Evolutionary conservation across 2,113 vertebrate genomes (phyloP), one percentile per base, ranked within the genome.

Genomic region (Spilogale gracilis): DNA sequence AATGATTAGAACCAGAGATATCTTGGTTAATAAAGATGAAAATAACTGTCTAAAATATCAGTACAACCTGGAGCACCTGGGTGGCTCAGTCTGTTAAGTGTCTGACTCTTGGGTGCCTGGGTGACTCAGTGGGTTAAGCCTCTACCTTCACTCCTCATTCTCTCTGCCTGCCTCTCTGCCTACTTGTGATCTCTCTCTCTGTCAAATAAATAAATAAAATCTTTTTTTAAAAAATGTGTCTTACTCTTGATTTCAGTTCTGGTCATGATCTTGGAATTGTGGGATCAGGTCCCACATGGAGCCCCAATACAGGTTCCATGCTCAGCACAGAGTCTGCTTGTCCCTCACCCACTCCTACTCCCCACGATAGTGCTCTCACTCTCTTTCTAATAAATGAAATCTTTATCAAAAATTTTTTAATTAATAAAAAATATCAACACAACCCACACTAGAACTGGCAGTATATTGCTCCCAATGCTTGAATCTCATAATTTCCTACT

Each of bases 361-460:
- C 1, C 61, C 61, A 5, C 0, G 25, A 27, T 30, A 25, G 12
- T 63, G 25, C 61, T 63, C 10, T 63, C 61, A 4, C 61, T 63
- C 61, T n/a, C 30, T n/a, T 30, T n/a, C 32, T 67, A 17, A 27
- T n/a, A 67, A 67, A 67, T 67, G n/a, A 67, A n/a, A 67, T 65
- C 65, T 67, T n/a, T 67, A 67, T n/a, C 65, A 67, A 67, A 60
- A 67, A 3, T 67, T 32, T 67, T 67, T n/a, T 3, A 67, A 67
- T 7, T 67, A 67, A 67, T 17, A 67, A 67, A 30, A 67, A 94
- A 52, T 23, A 82, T 27, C 27, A 78, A 58, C 48, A 96, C 6
- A 92, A 67, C 61, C 89, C 95, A 94, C n/a, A 61, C n/a, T 73
- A 54, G n/a, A 96, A 94, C 38, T 67, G 80, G 54, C 50, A 58